These are phyloP conservation scores for Rhabdomys pumilio DNA, from an alignment of 2,797 vertebrate genomes.

Conservation along the genomic window DNA sequence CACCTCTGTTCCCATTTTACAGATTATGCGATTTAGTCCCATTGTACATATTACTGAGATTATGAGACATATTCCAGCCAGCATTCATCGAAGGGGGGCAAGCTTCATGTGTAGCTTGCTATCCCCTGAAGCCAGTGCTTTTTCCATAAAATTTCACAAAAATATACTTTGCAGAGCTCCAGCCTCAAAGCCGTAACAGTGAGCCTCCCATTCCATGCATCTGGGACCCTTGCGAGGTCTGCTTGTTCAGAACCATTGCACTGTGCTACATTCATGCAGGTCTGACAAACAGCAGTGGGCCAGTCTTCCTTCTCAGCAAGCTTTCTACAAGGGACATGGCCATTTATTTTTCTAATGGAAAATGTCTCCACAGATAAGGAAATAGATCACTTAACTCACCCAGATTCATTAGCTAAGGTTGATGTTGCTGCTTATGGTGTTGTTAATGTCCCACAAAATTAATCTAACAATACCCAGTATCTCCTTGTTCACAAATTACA, in stretches of 20 bases:
- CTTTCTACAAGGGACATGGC: conserved; percentile 58
- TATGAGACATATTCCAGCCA: neutral
- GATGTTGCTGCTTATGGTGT: conserved; percentile 54
- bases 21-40: neutral
- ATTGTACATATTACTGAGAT: neutral
- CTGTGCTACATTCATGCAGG: conserved; percentile 71
- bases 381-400: conserved; percentile 63
- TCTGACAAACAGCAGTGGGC: conserved; percentile 66
- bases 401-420: conserved; percentile 74
- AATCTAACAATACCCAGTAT: conserved; percentile 63
- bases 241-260: neutral
- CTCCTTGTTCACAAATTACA: conserved; percentile 70
- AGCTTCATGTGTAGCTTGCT: conserved; percentile 39
- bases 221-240: conserved; percentile 47
- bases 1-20: conserved; percentile 10
- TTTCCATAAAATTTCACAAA: conserved; percentile 50
- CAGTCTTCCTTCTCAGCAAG: conserved; percentile 56
- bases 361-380: conserved; percentile 73
- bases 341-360: conserved; percentile 77
- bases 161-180: conserved; percentile 56
- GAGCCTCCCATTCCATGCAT: conserved; percentile 68
- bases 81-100: neutral
- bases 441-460: conserved; percentile 75
- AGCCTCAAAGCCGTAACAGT: conserved; percentile 61
- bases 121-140: conserved; percentile 38